A percentile compares a stretch with the other conserved stretches of the same genome.
These are phyloP conservation scores for Microcebus ravelobensis DNA, from an alignment of 2,113 vertebrate genomes.

Conservation along the genomic window DNA sequence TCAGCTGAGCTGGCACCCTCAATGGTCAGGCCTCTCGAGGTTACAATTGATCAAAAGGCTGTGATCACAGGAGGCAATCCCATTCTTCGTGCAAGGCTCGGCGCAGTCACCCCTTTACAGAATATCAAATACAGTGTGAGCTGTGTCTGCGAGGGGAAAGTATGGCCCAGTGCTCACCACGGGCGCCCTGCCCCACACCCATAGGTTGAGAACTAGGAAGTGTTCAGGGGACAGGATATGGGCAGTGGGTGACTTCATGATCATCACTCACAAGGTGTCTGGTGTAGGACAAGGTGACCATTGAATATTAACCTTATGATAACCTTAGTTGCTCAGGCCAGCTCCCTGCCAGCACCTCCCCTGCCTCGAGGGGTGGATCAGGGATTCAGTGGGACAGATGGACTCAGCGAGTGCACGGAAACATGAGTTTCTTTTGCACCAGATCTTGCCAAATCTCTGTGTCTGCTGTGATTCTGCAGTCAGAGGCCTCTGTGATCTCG, in stretches of 20 bases:
- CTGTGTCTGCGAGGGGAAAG: neutral
- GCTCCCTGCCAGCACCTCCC: neutral
- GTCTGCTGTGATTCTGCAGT: neutral
- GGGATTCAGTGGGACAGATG: neutral
- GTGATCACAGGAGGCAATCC: neutral
- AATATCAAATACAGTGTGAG: neutral
- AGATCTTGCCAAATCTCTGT: neutral
- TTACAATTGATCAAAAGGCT: neutral
- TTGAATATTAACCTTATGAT: neutral
- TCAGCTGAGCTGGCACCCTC: neutral
- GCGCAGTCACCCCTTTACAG: neutral
- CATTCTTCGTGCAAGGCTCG: neutral
- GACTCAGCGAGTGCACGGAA: neutral
- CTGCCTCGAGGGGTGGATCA: neutral
- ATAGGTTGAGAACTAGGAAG: neutral
- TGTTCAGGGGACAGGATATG: too few relatives aligned
- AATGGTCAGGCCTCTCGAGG: neutral
- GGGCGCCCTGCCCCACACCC: neutral
- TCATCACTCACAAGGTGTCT: neutral
- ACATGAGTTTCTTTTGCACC: neutral
- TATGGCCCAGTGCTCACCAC: neutral
- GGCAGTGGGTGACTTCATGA: neutral
- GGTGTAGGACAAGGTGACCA: neutral
- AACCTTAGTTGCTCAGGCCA: neutral
- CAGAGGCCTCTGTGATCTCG: neutral